Conservation (phyloP, 2,888 invertebrate genomes). For the Hydrotaea diabolus region DNA sequence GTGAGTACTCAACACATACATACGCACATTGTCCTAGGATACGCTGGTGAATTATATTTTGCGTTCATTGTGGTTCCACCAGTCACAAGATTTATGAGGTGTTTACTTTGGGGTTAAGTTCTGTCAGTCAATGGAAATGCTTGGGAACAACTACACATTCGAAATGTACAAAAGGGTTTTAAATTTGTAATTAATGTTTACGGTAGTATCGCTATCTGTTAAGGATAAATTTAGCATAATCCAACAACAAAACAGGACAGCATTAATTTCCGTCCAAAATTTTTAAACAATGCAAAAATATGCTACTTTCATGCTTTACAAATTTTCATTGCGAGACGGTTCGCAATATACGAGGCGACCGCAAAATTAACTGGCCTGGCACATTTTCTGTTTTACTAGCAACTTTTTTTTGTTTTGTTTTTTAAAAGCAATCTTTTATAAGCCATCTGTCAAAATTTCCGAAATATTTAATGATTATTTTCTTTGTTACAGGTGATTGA, state of each 20-base stretch:
- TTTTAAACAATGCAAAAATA: no score
- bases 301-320: no score
- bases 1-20: slow-evolving; percentile 2
- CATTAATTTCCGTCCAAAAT: no score
- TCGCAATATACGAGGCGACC: no score
- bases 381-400: no score
- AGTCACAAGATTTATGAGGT: slow-evolving; percentile 37
- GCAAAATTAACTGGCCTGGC: no score
- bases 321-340: no score
- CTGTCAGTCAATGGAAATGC: slow-evolving; percentile 12
- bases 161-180: background rate
- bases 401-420: no score
- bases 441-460: no score
- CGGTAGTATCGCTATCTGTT: background rate
- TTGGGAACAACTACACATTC: background rate
- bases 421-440: no score
- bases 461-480: no score
- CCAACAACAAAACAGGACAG: background rate
- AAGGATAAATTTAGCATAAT: background rate
- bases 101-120: slow-evolving; percentile 39
- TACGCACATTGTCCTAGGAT: background rate
- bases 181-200: slow-evolving; percentile 23
- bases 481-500: no score
- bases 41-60: slow-evolving; percentile 4
- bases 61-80: background rate